These are phyloP conservation scores for Drymonia ruficornis DNA, from an alignment of 2,888 invertebrate species.

Conservation along the genomic window DNA sequence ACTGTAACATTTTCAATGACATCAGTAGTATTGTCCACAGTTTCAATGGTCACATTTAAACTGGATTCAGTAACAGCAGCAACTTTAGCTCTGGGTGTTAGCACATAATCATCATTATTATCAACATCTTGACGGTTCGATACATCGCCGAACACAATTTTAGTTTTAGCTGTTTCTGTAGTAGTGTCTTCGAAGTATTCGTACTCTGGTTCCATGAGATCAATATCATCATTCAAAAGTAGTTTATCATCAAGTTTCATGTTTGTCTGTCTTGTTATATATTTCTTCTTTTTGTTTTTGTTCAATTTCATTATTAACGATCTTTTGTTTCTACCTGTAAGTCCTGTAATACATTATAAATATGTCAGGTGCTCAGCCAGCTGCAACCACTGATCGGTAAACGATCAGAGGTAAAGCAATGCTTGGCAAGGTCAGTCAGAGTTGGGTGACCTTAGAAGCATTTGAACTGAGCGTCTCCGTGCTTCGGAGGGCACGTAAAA, in stretches of 20 bases:
- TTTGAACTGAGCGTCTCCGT: too few species aligned
- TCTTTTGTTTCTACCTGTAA: slow-evolving; percentile 22
- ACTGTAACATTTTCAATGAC: too few species aligned
- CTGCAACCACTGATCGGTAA: too few species aligned
- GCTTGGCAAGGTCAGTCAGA: too few species aligned
- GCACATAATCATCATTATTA: slow-evolving; percentile 1
- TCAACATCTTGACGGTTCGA: slow-evolving; percentile 5
- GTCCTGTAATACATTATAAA: too few species aligned
- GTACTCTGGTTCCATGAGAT: slow-evolving; percentile 21
- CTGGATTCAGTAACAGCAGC: background rate
- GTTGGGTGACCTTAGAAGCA: too few species aligned
- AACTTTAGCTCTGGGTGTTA: slow-evolving; percentile 4
- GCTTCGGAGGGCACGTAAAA: too few species aligned
- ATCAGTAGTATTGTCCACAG: background rate
- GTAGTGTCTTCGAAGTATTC: slow-evolving; percentile 38
- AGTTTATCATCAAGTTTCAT: slow-evolving; percentile 37
- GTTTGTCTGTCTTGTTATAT: slow-evolving; percentile 43
- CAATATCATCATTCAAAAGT: slow-evolving; percentile 18
- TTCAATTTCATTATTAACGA: slow-evolving; percentile 49
- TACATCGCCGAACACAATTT: slow-evolving; percentile 9
- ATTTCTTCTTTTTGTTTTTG: slow-evolving; percentile 48
- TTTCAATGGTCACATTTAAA: background rate
- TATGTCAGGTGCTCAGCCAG: too few species aligned
- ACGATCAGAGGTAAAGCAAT: too few species aligned
- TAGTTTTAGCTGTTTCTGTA: background rate